Conservation (phyloP, 2,888 invertebrate species). For the Baronia brevicornis region DNA sequence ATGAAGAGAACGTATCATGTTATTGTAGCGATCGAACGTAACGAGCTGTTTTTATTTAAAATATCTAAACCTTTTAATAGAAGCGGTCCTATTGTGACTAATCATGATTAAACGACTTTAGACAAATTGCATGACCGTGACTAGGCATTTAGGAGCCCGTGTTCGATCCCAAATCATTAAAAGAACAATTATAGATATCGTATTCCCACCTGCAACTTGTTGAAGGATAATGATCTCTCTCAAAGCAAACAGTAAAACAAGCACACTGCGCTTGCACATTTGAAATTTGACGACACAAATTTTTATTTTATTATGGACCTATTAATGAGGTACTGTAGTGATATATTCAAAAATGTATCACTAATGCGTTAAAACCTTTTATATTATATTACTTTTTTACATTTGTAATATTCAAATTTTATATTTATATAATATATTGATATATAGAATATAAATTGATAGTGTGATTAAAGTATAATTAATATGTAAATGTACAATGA, state of each 20-base stretch:
- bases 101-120: slow-evolving; percentile 75
- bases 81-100: slow-evolving; percentile 71
- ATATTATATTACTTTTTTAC: slow-evolving; percentile 1
- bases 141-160: slow-evolving; percentile 65
- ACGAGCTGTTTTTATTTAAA: slow-evolving; percentile 51
- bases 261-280: slow-evolving; percentile 36
- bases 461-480: too few species aligned
- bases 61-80: slow-evolving; percentile 62
- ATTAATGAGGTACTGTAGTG: slow-evolving; percentile 12
- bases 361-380: too few species aligned
- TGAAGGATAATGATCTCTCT: slow-evolving; percentile 67
- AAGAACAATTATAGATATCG: slow-evolving; percentile 75
- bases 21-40: slow-evolving; percentile 26
- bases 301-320: too few species aligned
- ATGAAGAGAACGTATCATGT: slow-evolving; percentile 12
- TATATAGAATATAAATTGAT: too few species aligned
- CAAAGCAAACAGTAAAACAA: slow-evolving; percentile 63
- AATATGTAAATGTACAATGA: too few species aligned
- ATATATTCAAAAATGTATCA: too few species aligned
- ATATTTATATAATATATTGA: too few species aligned
- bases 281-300: slow-evolving; percentile 21
- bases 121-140: slow-evolving; percentile 75
- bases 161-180: slow-evolving; percentile 70
- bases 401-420: too few species aligned
- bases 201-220: slow-evolving; percentile 71